Base-by-base conservation (phyloP, 2,888 invertebrate genomes). In the Ferdinandea cuprea region DNA sequence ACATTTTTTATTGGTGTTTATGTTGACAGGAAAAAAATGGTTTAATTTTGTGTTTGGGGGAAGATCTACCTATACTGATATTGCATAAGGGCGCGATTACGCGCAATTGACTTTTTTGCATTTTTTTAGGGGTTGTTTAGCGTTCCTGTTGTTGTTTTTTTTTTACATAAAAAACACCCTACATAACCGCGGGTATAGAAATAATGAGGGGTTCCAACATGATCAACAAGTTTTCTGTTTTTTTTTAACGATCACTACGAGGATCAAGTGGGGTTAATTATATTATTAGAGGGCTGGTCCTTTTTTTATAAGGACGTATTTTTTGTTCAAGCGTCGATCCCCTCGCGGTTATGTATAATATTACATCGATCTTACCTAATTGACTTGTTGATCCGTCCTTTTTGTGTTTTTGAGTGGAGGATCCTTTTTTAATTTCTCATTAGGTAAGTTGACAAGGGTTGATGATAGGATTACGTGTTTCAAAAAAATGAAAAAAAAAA, bases 41-140 rank as follows among this genome's bases (percentile, higher is more conserved):
- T 11, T 17, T n/a, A 11, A 6, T 30, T n/a, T 52, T 50, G n/a
- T n/a, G n/a, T n/a, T 56, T 65, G 59, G 66, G 66, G 76, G 71
- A 59, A 30, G 19, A 21, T 21, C 52, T 15, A 42, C 32, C 35
- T 17, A 1, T 72, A 78, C 72, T 78, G 78, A 72, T 65, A 69
- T 83, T 83, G 56, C 83, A 83, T 78, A 83, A 83, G 72, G 83
- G 78, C 72, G 66, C 78, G 83, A 83, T 78, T 21, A 72, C 68
- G 83, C 72, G 83, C 61, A 83, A 83, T 83, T 83, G 83, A 83
- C 66, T 78, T 72, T 40, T 61, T 35, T 63, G 52, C 50, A 59
- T 37, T 71, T 74, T n/a, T 81, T 71, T 81, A 76, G 71, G 65
- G 80, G 56, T 44, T 65, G 68, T 2, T n/a, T 25, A 11, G 69